phyloP scores from a whole-genome alignment of 2,888 invertebrate genomes.

The Cephus nigrinus region DNA sequence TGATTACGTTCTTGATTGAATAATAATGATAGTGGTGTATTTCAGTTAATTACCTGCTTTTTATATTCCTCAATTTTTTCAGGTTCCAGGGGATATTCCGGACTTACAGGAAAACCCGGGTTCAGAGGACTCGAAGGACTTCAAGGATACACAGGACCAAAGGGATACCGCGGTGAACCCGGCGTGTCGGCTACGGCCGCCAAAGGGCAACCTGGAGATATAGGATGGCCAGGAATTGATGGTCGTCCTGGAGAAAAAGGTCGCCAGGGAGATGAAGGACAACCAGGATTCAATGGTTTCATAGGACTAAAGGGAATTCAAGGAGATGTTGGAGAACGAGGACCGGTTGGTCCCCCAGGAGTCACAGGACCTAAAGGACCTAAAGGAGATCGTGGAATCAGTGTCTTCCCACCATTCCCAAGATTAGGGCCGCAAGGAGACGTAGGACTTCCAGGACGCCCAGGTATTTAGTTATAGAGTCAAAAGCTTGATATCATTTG shows the following conservation, averaged over 20 bases:
- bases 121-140: conserved; percentile 73
- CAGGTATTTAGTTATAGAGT: conserved; percentile 58
- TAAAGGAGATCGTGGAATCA: conserved; percentile 63
- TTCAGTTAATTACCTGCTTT: not conserved
- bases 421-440: conserved; percentile 69
- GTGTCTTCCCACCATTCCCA: conserved; percentile 49
- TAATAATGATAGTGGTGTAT: not conserved
- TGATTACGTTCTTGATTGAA: not conserved
- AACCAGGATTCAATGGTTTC: conserved; percentile 53
- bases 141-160: conserved; percentile 71
- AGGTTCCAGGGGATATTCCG: conserved; percentile 73
- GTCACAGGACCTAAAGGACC: conserved; percentile 53
- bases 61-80: conserved; percentile 11
- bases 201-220: conserved; percentile 65
- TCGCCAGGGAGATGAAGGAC: conserved; percentile 57
- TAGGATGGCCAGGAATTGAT: conserved; percentile 53
- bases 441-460: conserved; percentile 71
- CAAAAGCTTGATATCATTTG: not conserved
- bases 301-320: conserved; percentile 56
- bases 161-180: conserved; percentile 73
- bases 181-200: conserved; percentile 69
- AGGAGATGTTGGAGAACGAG: conserved; percentile 67
- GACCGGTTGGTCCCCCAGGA: conserved; percentile 68
- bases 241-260: conserved; percentile 59
- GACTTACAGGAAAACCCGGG: conserved; percentile 72